Conservation (phyloP, 2,888 invertebrate species). For the Gymnoscelis rufifasciata region DNA sequence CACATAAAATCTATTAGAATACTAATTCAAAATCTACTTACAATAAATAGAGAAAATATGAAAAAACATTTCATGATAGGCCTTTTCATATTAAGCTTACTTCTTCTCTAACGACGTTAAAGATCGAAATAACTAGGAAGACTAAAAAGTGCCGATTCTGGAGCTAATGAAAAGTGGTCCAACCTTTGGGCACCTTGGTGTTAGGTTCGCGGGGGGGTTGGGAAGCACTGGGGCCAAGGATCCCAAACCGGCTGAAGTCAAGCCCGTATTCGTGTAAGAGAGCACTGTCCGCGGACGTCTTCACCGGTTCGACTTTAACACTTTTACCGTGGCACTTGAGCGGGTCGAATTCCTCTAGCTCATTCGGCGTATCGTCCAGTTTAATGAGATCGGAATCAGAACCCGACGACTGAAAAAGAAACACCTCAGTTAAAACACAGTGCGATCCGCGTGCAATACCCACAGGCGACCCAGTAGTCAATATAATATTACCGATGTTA, state of each 20-base stretch:
- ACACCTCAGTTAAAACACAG: slow-evolving; percentile 45
- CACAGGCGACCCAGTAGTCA: background rate
- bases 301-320: slow-evolving; percentile 58
- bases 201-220: slow-evolving; percentile 41
- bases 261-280: slow-evolving; percentile 86
- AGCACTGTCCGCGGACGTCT: slow-evolving; percentile 78
- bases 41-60: background rate
- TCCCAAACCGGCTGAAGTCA: slow-evolving; percentile 78
- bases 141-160: slow-evolving; percentile 21
- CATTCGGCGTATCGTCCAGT: slow-evolving; percentile 66
- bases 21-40: background rate
- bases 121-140: too few species aligned
- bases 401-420: slow-evolving; percentile 70
- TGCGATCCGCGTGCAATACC: slow-evolving; percentile 6
- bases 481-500: background rate
- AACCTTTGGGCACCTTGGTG: slow-evolving; percentile 56
- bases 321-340: slow-evolving; percentile 58
- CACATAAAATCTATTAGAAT: background rate
- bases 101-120: too few species aligned
- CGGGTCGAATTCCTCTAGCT: slow-evolving; percentile 69
- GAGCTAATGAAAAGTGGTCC: slow-evolving; percentile 66
- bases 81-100: too few species aligned
- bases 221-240: slow-evolving; percentile 56
- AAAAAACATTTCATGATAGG: background rate
- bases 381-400: slow-evolving; percentile 71